Evolutionary conservation across 2,113 vertebrate genomes (phyloP), one percentile per base, ranked within the genome.

Genomic region (Cyprinus carpio): DNA sequence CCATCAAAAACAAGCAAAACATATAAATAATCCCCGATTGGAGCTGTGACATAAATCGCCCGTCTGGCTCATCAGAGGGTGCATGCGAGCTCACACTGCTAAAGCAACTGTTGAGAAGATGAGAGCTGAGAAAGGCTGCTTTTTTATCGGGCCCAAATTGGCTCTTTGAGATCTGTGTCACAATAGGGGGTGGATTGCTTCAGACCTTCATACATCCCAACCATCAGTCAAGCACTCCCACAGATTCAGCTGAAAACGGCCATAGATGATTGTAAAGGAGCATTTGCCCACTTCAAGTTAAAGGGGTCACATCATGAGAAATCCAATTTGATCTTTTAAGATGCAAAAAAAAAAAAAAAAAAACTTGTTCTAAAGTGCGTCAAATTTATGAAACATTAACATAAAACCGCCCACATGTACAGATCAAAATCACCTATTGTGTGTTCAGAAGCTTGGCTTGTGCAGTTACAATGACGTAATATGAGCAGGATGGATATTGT

Each of bases 11-110:
- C 60, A 84, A 78, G 74, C 49, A 78, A 58, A 78, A 69, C 69
- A 86, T 86, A 86, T 84, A 86, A 86, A 84, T 88, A 88, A 84
- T 64, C 69, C 78, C 43, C 40, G 46, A 85, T 88, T 83, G 82
- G 79, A 67, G 82, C 85, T 67, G 83, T 60, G 81, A 75, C 37
- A 69, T 72, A 64, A 84, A 84, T 82, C 27, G 43, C 37, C n/a
- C 37, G 79, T 15, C 84, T 74, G 84, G 65, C 51, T 82, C 72
- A 27, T 75, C 46, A 65, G 65, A 76, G 37, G 29, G 69, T 49
- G 75, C 27, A 25, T 60, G 74, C 34, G 87, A 86, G 82, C 84
- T 86, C 71, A 29, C 85, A 77, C 85, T 81, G 82, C 76, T 80
- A 67, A 86, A 88, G 69, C 76, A 74, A 72, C 84, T 74, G 72